Conservation (phyloP, 2,113 vertebrate species). For the Istiophorus platypterus region DNA sequence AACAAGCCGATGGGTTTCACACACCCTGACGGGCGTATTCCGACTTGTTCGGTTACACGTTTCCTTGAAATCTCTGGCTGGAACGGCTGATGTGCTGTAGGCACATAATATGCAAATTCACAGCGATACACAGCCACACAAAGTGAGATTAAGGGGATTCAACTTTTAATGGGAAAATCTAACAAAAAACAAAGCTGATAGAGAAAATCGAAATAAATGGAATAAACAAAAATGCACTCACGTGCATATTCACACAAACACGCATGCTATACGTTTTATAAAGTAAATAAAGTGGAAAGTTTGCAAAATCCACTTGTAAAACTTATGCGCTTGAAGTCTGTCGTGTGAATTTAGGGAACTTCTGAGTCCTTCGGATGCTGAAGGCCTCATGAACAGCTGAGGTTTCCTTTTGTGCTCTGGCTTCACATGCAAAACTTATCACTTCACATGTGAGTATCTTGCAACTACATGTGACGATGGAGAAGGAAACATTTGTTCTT, state of each 20-base stretch:
- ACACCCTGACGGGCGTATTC: slow-evolving; percentile 15
- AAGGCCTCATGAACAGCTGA: neutral
- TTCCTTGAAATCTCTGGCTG: neutral
- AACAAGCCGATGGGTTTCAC: slow-evolving; percentile 42
- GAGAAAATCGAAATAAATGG: too few relatives aligned
- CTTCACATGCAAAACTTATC: neutral
- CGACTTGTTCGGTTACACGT: slow-evolving; percentile 8
- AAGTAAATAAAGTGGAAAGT: neutral
- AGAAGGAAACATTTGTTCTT: neutral
- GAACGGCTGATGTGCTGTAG: slow-evolving; percentile 2
- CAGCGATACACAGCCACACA: neutral
- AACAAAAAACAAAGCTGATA: neutral
- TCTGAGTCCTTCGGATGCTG: neutral
- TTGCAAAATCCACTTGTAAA: neutral
- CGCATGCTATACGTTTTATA: too few relatives aligned
- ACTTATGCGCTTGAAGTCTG: neutral
- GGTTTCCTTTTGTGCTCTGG: neutral
- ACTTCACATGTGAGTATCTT: neutral
- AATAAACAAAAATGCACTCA: slow-evolving; percentile 1
- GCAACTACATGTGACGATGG: neutral
- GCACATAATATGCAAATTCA: slow-evolving; percentile 12
- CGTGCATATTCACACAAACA: neutral
- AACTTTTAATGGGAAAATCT: slow-evolving; percentile 35
- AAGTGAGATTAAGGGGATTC: slow-evolving; percentile 2
- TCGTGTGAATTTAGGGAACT: neutral